Evolutionary conservation across 2,797 vertebrate species (phyloP).

Genomic region (Neosalanx taihuensis): DNA sequence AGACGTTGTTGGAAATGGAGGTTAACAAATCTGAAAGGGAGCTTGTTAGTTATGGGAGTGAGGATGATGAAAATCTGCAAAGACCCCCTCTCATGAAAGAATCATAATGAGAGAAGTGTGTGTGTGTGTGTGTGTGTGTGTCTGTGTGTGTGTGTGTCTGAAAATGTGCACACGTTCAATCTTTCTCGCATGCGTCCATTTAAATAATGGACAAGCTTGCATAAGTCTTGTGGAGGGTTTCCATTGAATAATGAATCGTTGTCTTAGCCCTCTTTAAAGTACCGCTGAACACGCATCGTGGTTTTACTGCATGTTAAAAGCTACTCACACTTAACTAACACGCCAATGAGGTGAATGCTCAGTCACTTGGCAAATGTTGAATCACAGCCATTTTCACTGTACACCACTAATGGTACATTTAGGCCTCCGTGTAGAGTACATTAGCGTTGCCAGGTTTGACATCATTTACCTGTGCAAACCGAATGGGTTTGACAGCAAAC

Average conservation of each 20-base stretch:
- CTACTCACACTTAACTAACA: neutral
- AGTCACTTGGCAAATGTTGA: neutral
- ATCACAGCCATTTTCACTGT: neutral
- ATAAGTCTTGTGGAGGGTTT: neutral
- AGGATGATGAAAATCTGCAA: neutral
- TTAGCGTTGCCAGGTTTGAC: neutral
- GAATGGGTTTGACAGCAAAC: neutral
- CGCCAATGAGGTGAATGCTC: neutral
- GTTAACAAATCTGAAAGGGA: too few species aligned
- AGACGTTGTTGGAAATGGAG: too few species aligned
- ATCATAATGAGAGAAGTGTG: neutral
- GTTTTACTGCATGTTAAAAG: neutral
- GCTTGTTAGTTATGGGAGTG: neutral
- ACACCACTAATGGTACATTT: neutral
- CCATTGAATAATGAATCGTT: neutral
- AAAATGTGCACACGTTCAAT: neutral
- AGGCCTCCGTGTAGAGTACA: neutral
- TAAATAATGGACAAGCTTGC: conserved; percentile 25
- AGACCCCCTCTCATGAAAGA: neutral
- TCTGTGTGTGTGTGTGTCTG: conserved; percentile 6
- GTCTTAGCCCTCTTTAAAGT: neutral
- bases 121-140: neutral
- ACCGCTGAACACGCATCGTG: neutral
- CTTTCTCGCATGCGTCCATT: neutral
- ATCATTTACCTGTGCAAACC: neutral